These are phyloP conservation scores for Nasonia vitripennis DNA, from an alignment of 1,140 invertebrate species.

Conservation along the genomic window DNA sequence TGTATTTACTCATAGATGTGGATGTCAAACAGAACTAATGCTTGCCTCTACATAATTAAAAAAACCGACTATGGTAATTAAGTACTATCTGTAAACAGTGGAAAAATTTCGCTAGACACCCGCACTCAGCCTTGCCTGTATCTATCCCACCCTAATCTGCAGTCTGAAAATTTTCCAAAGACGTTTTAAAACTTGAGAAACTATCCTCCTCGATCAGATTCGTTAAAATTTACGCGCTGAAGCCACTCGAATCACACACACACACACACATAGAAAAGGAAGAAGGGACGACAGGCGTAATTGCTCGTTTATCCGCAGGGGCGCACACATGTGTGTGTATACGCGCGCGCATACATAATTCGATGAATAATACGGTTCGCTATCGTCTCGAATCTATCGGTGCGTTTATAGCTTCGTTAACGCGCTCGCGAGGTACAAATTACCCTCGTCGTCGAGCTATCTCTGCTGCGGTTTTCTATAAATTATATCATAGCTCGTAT, in stretches of 20 bases:
- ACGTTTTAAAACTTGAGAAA: too few relatives aligned
- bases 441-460: neutral
- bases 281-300: slow-evolving; percentile 7
- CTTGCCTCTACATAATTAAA: neutral
- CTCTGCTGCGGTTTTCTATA: slow-evolving; percentile 11
- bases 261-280: neutral
- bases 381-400: slow-evolving; percentile 27
- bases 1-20: neutral
- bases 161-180: neutral
- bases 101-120: too few relatives aligned
- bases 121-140: neutral
- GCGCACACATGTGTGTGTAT: neutral
- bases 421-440: slow-evolving; percentile 13
- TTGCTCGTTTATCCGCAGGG: slow-evolving; percentile 4
- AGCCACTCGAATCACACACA: too few relatives aligned
- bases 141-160: neutral
- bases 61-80: neutral
- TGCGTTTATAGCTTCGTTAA: slow-evolving; percentile 31
- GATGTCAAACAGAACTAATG: neutral
- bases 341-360: slow-evolving; percentile 15
- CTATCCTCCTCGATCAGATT: too few relatives aligned
- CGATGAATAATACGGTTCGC: slow-evolving; percentile 11
- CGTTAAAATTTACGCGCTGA: too few relatives aligned
- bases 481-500: slow-evolving; percentile 14
- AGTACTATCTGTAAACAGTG: too few relatives aligned